Evolutionary conservation across 2,113 vertebrate genomes (phyloP).

Genomic region (Microcebus lehilahytsara): DNA sequence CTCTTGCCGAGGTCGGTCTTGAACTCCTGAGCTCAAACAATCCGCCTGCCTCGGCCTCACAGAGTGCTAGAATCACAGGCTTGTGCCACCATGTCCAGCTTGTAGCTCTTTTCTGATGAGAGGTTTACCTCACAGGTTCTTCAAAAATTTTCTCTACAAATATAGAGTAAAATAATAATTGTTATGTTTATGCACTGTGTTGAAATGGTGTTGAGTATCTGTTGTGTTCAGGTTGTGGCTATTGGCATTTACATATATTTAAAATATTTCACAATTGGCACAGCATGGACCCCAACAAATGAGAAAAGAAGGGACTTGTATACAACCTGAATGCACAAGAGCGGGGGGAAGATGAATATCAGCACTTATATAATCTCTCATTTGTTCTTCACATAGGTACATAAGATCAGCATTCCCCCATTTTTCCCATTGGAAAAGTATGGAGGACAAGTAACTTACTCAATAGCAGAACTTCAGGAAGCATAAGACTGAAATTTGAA

Average conservation of each 20-base stretch:
- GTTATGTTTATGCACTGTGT: accelerated
- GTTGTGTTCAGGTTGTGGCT: neutral
- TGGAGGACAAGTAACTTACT: neutral
- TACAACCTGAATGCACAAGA: neutral
- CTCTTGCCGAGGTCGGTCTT: too few species aligned
- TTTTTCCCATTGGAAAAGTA: neutral
- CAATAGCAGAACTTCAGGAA: neutral
- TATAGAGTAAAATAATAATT: neutral
- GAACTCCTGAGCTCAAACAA: too few species aligned
- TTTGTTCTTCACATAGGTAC: neutral
- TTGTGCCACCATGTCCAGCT: neutral
- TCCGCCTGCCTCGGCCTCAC: too few species aligned
- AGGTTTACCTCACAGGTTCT: neutral
- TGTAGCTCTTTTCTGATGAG: neutral
- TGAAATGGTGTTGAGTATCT: neutral
- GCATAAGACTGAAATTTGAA: neutral
- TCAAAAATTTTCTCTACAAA: neutral
- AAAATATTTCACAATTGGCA: neutral
- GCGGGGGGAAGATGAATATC: neutral
- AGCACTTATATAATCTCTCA: neutral
- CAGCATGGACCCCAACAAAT: neutral
- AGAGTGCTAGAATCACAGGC: too few species aligned
- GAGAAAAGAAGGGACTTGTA: neutral
- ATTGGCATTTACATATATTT: neutral
- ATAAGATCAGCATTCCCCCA: neutral